Evolutionary conservation across 2,888 invertebrate species (phyloP), one percentile per base, ranked within the genome.

Genomic region (Ommatoiulus sabulosus): DNA sequence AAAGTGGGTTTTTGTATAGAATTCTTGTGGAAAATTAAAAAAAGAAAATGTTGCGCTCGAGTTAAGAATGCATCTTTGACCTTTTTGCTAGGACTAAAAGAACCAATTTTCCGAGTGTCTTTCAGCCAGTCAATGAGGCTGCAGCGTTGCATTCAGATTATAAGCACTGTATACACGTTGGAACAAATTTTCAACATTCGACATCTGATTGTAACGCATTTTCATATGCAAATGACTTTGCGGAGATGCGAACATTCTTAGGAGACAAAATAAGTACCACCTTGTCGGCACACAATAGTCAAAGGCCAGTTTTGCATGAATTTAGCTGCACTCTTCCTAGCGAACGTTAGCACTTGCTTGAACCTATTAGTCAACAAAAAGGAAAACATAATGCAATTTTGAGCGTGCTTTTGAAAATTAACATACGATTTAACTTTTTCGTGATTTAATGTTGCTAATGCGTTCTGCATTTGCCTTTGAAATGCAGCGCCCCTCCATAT

Each of bases 381-480:
- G 35, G 80, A 80, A 80, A 80, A 80, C 80, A 80, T 80, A 80
- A 80, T 80, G 35, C 80, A 80, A 80, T 80, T 80, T 80, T 80
- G 35, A 80, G 12, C 80, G 35, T 35, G 15, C 80, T 80, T 80
- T n/a, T 35, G 24, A 20, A 35, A 35, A 80, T 80, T 80, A 80
- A 80, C 80, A 80, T 80, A 80, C 20, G 80, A 20, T 80, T 80
- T 80, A 8, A 24, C 80, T 80, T 80, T 10, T 80, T 80, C 24
- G 80, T 80, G 80, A 80, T 80, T 80, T 80, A 80, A 80, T 80
- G 80, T 80, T 10, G 24, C 80, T 80, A 80, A 80, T 80, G 80
- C 80, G 35, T 80, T 80, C 12, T 24, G 72, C 72, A 72, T 72
- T 72, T 80, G 80, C 35, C 80, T 80, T 80, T 80, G 80, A 80